Base-by-base conservation (phyloP, 1,140 invertebrate species). In the Euwallacea similis region DNA sequence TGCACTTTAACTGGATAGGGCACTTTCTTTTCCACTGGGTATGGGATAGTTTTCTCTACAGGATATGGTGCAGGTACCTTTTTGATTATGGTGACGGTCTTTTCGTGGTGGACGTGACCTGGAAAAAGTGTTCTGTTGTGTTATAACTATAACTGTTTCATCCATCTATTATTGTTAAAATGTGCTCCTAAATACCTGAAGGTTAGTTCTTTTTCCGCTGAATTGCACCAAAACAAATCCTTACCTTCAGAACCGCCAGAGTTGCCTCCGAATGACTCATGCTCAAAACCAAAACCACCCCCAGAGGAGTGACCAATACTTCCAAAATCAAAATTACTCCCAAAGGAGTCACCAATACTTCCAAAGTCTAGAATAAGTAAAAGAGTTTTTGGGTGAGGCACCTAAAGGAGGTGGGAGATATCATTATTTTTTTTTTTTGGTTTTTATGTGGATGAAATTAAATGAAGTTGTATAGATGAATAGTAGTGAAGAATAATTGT, bases 71-170 rank as follows among this genome's bases (percentile, higher is more conserved):
- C 74, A 33, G 78, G 73, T 15, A 90, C 87, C 77, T 91, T 91
- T 81, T 93, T 92, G 47, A 90, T 86, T 9, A 92, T 83, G 13
- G 90, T 92, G 73, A 92, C 83, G n/a, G 89, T 90, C 81, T 93
- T 93, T 61, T 86, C 79, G 74, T 87, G 84, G 63, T 88, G 83
- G 79, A 86, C 84, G 62, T 86, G 82, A 42, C 63, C 63, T 66
- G 16, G n/a, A 54, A 55, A 33, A 66, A n/a, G 16, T 8, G 9
- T 50, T 50, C 46, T 3, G 9, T 50, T 7, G 46, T 10, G 2
- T 50, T 50, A 50, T 3, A 13, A 6, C 13, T 50, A 50, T 50
- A 13, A 50, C 6, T 50, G 21, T 33, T 33, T 33, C 21, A 33
- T 2, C 21, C 21, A 33, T 33, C 21, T 33, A 33, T 33, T 33